Conservation (phyloP, 2,113 vertebrate genomes). For the Cyanocitta stelleri region DNA sequence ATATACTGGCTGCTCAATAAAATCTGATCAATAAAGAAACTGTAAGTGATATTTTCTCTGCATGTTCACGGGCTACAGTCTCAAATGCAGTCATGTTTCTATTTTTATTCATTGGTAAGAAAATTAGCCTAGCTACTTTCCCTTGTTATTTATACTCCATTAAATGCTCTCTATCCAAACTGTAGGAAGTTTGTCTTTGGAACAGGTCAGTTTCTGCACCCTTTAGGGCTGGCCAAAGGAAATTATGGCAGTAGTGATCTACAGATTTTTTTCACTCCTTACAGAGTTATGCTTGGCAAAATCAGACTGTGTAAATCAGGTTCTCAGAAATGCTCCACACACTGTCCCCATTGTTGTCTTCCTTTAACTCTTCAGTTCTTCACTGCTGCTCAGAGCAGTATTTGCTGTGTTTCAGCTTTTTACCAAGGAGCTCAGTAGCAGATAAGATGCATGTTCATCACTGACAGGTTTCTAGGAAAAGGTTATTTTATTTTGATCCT, state of each 20-base stretch:
- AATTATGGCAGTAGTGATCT: not conserved
- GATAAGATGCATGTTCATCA: not conserved
- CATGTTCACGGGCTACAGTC: fast-evolving
- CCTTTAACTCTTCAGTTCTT: not conserved
- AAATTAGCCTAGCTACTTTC: not conserved
- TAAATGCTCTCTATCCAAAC: not conserved
- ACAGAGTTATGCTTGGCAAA: not conserved
- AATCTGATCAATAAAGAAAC: not conserved
- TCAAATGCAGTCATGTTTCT: not conserved
- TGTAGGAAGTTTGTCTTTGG: not conserved
- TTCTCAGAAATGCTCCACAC: not conserved
- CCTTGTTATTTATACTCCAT: not conserved
- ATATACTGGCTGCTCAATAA: not conserved
- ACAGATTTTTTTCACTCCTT: not conserved
- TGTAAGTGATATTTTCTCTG: not conserved
- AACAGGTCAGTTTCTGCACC: not conserved
- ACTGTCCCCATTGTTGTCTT: not conserved
- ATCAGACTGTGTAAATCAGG: not conserved
- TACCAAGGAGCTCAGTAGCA: not conserved
- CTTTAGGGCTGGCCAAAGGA: not conserved
- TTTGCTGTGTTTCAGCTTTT: not conserved
- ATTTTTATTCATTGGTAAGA: not conserved
- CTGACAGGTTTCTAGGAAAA: not conserved
- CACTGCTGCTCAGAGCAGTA: not conserved
- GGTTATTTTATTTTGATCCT: not conserved